Base-by-base conservation (phyloP, 2,797 vertebrate species). In the Coreius guichenoti region DNA sequence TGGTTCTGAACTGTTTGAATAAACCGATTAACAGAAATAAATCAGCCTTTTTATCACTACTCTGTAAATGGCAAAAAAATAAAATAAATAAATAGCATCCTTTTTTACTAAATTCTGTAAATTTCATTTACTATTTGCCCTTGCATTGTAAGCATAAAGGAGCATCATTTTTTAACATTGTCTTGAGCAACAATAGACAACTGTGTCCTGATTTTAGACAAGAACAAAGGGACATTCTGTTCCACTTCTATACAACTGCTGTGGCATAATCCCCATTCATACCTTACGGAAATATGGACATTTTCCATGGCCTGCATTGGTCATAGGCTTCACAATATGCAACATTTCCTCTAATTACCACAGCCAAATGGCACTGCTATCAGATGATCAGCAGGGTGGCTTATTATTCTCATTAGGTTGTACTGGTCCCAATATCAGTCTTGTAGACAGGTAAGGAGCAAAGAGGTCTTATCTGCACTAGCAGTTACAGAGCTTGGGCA, bases 401-500 rank as follows among this genome's bases (percentile, higher is more conserved):
- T 33, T 49, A 39, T 45, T 49, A 49, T 63, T 73, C 65, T 76
- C 77, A 83, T 85, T 76, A 77, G 49, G 51, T 39, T 49, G 58
- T 77, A 67, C 31, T 54, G 13, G 17, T 75, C 45, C 72, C 69
- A 65, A 54, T 56, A 76, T 85, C 70, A 45, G 69, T 86, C 80
- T 73, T 82, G 54, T 14, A 26, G 72, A 80, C 80, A 83, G 45
- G 79, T 56, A 31, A 49, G 79, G 39, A 49, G 68, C 54, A 51
- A 80, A 67, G 36, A 74, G 68, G 69, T 58, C 69, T 82, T 80
- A 87, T 81, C 84, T 84, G 26, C 36, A 72, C 68, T 43, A 45
- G 49, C 67, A 84, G 77, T 75, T 51, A 51, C 58, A 82, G 21
- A 51, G 17, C 13, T 80, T 51, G 8, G 3, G 19, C 1, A 49